Percentiles rank a stretch among this genome's conserved stretches.
phyloP scores from a whole-genome alignment of 2,888 invertebrate species.

The Aleiodes alternator region DNA sequence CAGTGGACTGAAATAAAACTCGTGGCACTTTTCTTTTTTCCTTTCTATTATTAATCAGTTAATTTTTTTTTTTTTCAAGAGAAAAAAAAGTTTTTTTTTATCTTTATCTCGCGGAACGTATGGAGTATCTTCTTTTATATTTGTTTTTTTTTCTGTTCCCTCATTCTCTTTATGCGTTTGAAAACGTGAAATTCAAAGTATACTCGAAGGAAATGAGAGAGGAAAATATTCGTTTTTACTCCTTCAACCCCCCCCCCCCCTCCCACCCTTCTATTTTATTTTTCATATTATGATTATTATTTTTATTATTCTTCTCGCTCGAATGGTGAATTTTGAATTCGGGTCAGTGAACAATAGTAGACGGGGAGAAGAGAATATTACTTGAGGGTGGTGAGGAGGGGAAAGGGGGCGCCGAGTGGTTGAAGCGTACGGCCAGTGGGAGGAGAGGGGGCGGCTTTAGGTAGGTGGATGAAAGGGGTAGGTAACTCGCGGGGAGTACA shows the following conservation, averaged over 20 bases:
- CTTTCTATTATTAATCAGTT: neutral
- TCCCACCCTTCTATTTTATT: neutral
- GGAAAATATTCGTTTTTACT: neutral
- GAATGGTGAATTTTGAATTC: slow-evolving; percentile 58
- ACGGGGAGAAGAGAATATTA: slow-evolving; percentile 47
- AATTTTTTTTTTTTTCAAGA: too few relatives aligned
- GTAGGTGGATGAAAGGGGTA: slow-evolving; percentile 45
- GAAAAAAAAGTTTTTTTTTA: too few relatives aligned
- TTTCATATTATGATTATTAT: slow-evolving; percentile 15
- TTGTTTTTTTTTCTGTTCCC: too few relatives aligned
- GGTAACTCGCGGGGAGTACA: slow-evolving; percentile 30
- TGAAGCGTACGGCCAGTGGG: slow-evolving; percentile 39
- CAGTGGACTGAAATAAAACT: too few relatives aligned
- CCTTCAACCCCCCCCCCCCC: slow-evolving; percentile 19
- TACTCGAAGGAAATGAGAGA: neutral
- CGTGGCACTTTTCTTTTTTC: too few relatives aligned
- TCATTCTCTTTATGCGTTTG: too few relatives aligned
- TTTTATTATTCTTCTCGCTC: slow-evolving; percentile 50
- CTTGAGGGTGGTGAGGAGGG: slow-evolving; percentile 24
- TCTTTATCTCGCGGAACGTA: too few relatives aligned
- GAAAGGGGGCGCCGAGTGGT: slow-evolving; percentile 21
- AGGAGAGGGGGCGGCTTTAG: slow-evolving; percentile 16
- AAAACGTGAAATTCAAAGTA: slow-evolving; percentile 9
- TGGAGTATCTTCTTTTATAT: too few relatives aligned
- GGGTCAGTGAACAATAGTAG: slow-evolving; percentile 59